Conservation (phyloP, 1,140 invertebrate species). For the Orchestia grillus region DNA sequence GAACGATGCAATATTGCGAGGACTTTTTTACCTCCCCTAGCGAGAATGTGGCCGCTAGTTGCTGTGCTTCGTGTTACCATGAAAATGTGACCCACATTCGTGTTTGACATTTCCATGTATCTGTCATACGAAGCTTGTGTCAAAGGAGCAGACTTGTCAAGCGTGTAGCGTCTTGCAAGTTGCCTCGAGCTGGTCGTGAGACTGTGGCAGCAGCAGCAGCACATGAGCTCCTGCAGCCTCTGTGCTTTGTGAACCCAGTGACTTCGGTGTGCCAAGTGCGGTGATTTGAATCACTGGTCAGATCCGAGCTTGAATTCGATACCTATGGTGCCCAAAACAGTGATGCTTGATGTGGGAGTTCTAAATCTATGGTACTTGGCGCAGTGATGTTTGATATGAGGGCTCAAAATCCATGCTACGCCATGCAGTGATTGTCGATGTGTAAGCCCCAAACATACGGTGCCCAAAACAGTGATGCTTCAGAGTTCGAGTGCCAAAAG, state of each 20-base stretch:
- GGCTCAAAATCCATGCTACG: no score
- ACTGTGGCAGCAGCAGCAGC: background rate
- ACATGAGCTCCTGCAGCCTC: background rate
- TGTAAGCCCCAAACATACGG: no score
- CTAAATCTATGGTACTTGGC: no score
- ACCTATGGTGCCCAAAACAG: background rate
- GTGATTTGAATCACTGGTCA: no score
- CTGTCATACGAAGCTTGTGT: slow-evolving; percentile 9
- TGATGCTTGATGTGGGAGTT: background rate
- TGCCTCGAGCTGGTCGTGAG: background rate
- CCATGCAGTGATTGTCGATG: no score
- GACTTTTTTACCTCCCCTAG: no score
- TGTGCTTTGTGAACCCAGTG: background rate
- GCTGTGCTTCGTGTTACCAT: background rate
- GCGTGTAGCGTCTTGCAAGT: background rate
- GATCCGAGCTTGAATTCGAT: background rate
- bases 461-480: background rate
- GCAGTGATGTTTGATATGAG: no score
- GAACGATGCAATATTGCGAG: background rate
- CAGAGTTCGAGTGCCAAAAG: background rate
- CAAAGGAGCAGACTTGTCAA: slow-evolving; percentile 9
- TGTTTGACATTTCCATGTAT: background rate
- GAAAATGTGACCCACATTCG: background rate
- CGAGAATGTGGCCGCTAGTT: background rate
- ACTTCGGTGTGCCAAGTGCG: background rate